Percentiles rank a stretch among this genome's conserved stretches.
phyloP scores from a whole-genome alignment of 2,888 invertebrate species.

The Acleris emargana region DNA sequence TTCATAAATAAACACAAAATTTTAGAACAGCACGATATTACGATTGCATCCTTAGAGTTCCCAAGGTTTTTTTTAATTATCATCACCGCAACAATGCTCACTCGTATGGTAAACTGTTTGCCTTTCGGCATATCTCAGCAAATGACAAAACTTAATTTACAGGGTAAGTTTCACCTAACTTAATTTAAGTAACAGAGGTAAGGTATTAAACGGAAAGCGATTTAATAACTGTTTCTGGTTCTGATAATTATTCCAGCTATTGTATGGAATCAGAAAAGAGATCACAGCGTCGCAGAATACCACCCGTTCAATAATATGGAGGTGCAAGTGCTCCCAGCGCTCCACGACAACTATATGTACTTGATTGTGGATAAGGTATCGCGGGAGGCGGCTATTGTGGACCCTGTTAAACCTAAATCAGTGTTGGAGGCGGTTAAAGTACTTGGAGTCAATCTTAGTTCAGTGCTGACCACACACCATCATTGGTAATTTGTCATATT shows the following conservation, averaged over 20 bases:
- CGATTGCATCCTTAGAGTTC: no score
- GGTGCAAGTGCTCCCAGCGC: conserved; percentile 92
- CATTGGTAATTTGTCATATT: conserved; percentile 88
- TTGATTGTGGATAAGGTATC: conserved; percentile 92
- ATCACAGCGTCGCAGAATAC: conserved; percentile 59
- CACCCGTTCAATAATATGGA: conserved; percentile 86
- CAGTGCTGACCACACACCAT: conserved; percentile 97
- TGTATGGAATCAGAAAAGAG: conserved; percentile 53
- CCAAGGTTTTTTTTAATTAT: conserved; percentile 11
- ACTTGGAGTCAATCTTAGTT: conserved; percentile 89
- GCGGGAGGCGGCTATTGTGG: conserved; percentile 94
- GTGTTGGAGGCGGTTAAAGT: conserved; percentile 89
- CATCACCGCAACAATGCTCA: conserved; percentile 70
- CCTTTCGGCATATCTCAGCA: conserved; percentile 84
- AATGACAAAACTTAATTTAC: conserved; percentile 86
- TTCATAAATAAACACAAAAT: no score
- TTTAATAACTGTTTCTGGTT: background rate
- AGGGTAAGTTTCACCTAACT: conserved; percentile 71
- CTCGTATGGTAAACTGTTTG: conserved; percentile 83
- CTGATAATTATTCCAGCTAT: conserved; percentile 43
- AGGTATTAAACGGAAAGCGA: background rate
- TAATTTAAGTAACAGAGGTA: background rate
- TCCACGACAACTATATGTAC: conserved; percentile 99
- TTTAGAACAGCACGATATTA: no score
- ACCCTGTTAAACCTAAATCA: conserved; percentile 94